Evolutionary conservation across 2,888 invertebrate genomes (phyloP), one percentile per base, ranked within the genome.

Genomic region (Patella ulyssiponensis): DNA sequence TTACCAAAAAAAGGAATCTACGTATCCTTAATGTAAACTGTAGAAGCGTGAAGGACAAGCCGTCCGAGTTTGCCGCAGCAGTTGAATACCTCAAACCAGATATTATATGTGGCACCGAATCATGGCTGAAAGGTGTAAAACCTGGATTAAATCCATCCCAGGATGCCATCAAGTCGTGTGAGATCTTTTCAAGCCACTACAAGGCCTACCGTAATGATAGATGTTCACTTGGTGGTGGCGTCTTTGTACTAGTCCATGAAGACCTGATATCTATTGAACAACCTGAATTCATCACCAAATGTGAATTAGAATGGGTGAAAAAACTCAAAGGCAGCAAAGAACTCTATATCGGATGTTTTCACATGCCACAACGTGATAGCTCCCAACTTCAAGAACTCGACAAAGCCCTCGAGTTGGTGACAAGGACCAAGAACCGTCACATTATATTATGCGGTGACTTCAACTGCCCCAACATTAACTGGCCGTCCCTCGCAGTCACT

Each of bases 51-150:
- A 27, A 15, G 14, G 76, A 75, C 27, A 76, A 76, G 33, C 75
- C 76, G 33, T 56, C 76, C 14, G 77, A 83, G 69, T 53, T 79
- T n/a, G 75, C 71, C 20, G 71, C 75, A 69, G 78, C 77, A 9
- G 11, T 75, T 7, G 53, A 79, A 56, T 81, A 81, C 51, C 77
- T 80, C 17, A 75, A 79, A 53, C 82, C 81, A 23, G 80, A 82
- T 70, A 80, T 83, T 27, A 76, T 83, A 15, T 80, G 70, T 69
- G 79, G 76, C 14, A 83, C 81, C 3, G 80, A 83, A 71, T 79
- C 81, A 23, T 83, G 83, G 79, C 76, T 83, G 7, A 80, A 73
- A 17, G 77, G 80, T 15, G 33, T 81, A 9, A 77, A 82, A 71
- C 79, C 81, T 3, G 79, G 79, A 11, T 58, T 78, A 77, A 75